A percentile compares a stretch with the other conserved stretches of the same genome.
Evolutionary conservation across 35 echinoderm and acorn worm genomes (phyloP).

Genomic region (Lytechinus variegatus): DNA sequence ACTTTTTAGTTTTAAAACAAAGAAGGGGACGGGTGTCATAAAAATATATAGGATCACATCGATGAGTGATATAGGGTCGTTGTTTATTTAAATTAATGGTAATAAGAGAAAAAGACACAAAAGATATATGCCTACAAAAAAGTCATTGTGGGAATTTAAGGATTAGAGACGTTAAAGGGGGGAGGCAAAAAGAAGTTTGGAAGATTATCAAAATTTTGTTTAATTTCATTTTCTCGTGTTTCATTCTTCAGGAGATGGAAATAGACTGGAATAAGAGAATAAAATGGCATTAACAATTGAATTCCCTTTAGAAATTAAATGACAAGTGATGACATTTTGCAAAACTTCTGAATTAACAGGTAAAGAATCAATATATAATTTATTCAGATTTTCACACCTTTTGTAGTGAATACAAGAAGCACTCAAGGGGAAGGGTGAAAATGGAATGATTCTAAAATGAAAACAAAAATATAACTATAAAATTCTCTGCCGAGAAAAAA

Average conservation of each 20-base stretch:
- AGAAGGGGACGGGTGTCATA: constrained; percentile 13
- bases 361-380: too few relatives aligned
- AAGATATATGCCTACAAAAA: not conserved
- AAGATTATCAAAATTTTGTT: not conserved
- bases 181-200: not conserved
- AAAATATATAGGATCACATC: constrained; percentile 24
- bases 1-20: constrained; percentile 11
- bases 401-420: too few relatives aligned
- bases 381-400: too few relatives aligned
- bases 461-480: too few relatives aligned
- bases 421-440: too few relatives aligned
- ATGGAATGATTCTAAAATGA: too few relatives aligned
- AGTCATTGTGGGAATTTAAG: not conserved
- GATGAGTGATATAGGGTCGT: not conserved
- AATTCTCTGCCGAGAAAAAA: too few relatives aligned
- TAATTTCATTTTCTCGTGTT: not conserved
- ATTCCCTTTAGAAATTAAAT: too few relatives aligned
- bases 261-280: not conserved
- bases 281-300: too few relatives aligned
- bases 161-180: not conserved
- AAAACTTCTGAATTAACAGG: too few relatives aligned
- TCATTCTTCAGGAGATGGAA: not conserved
- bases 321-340: too few relatives aligned
- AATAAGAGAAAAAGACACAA: not conserved
- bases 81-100: not conserved